Base-by-base conservation (phyloP, 2,113 vertebrate species). In the Peromyscus californicus region DNA sequence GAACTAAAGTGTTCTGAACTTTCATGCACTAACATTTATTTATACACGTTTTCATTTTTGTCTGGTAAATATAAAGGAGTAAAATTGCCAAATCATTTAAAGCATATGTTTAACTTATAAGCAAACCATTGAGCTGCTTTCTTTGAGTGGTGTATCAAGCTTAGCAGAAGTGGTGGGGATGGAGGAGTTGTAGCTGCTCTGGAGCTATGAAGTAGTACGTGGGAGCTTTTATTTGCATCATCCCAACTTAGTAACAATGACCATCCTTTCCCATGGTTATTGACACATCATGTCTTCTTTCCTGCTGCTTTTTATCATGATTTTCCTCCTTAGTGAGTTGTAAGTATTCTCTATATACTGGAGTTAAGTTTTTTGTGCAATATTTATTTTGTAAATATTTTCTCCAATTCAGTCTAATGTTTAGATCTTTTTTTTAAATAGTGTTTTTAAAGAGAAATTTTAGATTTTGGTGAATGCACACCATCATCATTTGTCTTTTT, bases 361-460 rank as follows among this genome's bases (percentile, higher is more conserved):
- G 24, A 65, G 82, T 17, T n/a, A 59, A 59, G 79, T 84, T 63
- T 84, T 24, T 29, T 42, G 4, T 63, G n/a, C 19, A 67, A 33
- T 19, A 4, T 36, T 92, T 89, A 89, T 76, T 93, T 89, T 61
- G 10, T n/a, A 95, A 70, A n/a, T 70, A 70, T 51, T 39, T 95
- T 79, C 61, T 86, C 5, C 59, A 31, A 16, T 10, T 80, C 24
- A 63, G 24, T 13, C 79, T 57, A 39, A 67, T 33, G 8, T 2
- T 87, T 54, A 69, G 59, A 2, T 63, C 33, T 87, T 78, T 72
- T 59, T 79, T n/a, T 51, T 9, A 51, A 59, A 51, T 15, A 76
- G 29, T 78, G 42, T 63, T 15, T 51, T 86, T 92, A 54, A 91
- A 91, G 63, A 82, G 33, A n/a, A 82, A 51, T 24, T 88, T 54